Evolutionary conservation across 2,888 invertebrate species (phyloP).

Genomic region (Acanthopleura granulata): DNA sequence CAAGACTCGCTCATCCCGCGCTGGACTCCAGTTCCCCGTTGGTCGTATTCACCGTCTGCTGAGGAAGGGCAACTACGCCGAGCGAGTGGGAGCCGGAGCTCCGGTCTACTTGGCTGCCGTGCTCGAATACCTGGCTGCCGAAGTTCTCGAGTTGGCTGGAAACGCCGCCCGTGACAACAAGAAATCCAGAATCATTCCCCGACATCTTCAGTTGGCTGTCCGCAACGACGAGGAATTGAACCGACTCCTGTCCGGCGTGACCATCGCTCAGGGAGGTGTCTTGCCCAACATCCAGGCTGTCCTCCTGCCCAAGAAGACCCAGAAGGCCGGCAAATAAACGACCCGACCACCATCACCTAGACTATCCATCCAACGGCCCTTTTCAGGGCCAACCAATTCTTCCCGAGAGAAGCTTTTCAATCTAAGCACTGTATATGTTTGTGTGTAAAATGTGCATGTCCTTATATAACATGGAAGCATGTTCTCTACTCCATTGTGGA

Average conservation of each 20-base stretch:
- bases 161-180: constrained; percentile 74
- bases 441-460: neutral
- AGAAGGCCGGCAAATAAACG: constrained; percentile 14
- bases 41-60: constrained; percentile 63
- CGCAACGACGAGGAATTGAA: constrained; percentile 86
- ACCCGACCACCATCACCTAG: neutral
- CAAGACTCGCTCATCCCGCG: constrained; percentile 58
- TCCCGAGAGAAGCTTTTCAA: neutral
- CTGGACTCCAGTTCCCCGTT: constrained; percentile 64
- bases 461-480: neutral
- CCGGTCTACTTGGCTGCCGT: constrained; percentile 64
- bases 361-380: neutral
- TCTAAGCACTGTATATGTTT: neutral
- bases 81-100: constrained; percentile 62
- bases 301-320: constrained; percentile 81
- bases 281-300: constrained; percentile 83
- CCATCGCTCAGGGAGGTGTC: constrained; percentile 87
- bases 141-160: constrained; percentile 71
- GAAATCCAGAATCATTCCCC: constrained; percentile 79
- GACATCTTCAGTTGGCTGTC: constrained; percentile 83
- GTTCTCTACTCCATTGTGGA: too few species aligned
- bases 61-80: constrained; percentile 65
- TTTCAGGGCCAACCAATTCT: too few species aligned
- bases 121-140: constrained; percentile 74
- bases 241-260: constrained; percentile 81